Evolutionary conservation across 2,888 invertebrate species (phyloP), one percentile per base, ranked within the genome.

Genomic region (Ligdia adustata): DNA sequence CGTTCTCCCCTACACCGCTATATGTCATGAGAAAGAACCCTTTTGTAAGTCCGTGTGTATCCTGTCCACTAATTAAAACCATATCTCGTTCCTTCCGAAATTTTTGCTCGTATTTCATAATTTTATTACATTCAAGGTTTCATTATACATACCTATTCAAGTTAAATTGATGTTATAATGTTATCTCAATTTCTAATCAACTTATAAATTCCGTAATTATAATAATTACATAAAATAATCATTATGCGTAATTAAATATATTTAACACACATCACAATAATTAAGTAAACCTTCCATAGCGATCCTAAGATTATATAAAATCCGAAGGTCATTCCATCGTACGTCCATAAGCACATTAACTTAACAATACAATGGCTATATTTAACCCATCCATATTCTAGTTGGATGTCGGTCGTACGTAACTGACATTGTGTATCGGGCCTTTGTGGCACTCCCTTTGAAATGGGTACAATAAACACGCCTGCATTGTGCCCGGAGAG

Each of bases 361-460:
- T 42, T 37, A 24, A 47, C 57, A 60, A 62, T 64, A 63, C 59
- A 64, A 65, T 64, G 52, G 57, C 54, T 61, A 55, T n/a, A n/a
- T 62, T 66, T 62, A 66, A 68, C 62, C 65, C 60, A 63, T 64
- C 62, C 56, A 63, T 65, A 60, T 61, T 64, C 60, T 64, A 61
- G 49, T 48, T n/a, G 51, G 55, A 57, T 57, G 57, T 53, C 46
- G 64, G 64, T 60, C 58, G 52, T 57, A 57, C 62, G 64, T 64
- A 68, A 69, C 66, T 59, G 55, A 62, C 69, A 62, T 64, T 68
- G 68, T 73, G 66, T 72, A 65, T 64, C 61, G 66, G 55, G 71
- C 66, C 72, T 75, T 79, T 80, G 77, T 76, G 66, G 55, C 55
- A 61, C 64, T 67, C 69, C 74, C 76, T 79, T 78, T 77, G 75